phyloP scores from a whole-genome alignment of 2,888 invertebrate genomes.

The Tachina grossa region DNA sequence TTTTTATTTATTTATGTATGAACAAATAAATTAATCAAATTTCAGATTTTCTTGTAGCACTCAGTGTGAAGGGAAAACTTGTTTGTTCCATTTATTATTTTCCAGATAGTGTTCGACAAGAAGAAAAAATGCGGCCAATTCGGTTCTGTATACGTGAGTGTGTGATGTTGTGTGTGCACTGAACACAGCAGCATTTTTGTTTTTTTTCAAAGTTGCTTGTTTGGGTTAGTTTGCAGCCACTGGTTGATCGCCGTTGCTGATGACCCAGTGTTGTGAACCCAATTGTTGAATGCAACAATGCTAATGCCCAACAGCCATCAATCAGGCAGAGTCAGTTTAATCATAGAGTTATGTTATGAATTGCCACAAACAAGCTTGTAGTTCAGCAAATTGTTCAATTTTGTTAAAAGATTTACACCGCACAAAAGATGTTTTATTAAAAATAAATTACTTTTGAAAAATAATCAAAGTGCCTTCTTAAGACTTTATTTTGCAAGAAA shows the following conservation, averaged over 20 bases:
- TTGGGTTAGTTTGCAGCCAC: conserved; percentile 37
- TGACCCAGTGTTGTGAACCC: conserved; percentile 55
- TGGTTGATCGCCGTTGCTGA: conserved; percentile 51
- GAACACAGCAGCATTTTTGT: conserved; percentile 9
- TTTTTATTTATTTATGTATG: conserved; percentile 20
- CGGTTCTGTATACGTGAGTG: background rate
- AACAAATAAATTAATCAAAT: conserved; percentile 64
- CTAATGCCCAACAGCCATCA: conserved; percentile 58
- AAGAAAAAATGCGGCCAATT: conserved; percentile 42
- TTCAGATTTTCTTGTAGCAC: conserved; percentile 28
- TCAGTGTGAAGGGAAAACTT: conserved; percentile 46
- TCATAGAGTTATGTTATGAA: background rate
- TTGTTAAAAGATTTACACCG: background rate
- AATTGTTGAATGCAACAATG: conserved; percentile 44
- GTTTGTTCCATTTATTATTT: conserved; percentile 58
- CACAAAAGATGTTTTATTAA: background rate
- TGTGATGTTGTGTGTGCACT: conserved; percentile 5
- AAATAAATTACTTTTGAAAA: background rate
- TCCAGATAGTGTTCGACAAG: background rate
- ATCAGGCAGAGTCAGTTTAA: conserved; percentile 47
- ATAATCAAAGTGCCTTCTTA: too few relatives aligned
- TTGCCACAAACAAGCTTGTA: background rate
- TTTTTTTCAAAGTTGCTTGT: conserved; percentile 35
- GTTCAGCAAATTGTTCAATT: background rate
- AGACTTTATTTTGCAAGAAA: too few relatives aligned